A percentile compares a stretch with the other conserved stretches of the same genome.
Evolutionary conservation across 1,140 invertebrate genomes (phyloP).

Genomic region (Bemisia tabaci): DNA sequence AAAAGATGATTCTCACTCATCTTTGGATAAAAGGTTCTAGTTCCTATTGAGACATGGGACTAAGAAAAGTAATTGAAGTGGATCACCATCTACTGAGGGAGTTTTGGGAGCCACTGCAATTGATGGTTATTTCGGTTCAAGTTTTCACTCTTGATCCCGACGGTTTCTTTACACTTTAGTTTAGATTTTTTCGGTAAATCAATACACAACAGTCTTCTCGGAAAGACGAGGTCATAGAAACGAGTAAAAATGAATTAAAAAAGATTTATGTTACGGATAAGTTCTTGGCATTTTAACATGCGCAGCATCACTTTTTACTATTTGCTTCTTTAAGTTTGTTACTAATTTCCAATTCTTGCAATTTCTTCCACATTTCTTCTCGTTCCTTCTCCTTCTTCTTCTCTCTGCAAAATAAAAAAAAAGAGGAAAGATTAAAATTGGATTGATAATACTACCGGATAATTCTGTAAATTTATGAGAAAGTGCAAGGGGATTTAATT

Average conservation of each 20-base stretch:
- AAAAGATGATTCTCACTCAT: no score
- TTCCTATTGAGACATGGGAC: no score
- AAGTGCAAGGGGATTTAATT: neutral
- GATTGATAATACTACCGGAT: neutral
- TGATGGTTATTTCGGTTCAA: no score
- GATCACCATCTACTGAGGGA: no score
- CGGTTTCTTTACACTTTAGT: no score
- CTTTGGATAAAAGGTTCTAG: no score
- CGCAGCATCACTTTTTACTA: neutral
- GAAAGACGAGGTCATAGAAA: neutral
- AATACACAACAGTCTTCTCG: neutral
- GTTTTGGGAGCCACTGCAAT: no score
- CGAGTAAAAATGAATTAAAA: neutral
- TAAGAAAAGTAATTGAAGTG: no score
- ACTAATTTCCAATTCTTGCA: constrained; percentile 65
- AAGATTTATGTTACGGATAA: neutral
- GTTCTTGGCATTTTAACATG: neutral
- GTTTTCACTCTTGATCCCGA: no score
- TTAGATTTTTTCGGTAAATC: no score
- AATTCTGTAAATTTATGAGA: neutral
- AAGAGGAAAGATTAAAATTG: constrained; percentile 2
- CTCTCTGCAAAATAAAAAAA: constrained; percentile 48
- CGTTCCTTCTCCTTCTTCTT: constrained; percentile 88
- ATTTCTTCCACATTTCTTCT: constrained; percentile 86
- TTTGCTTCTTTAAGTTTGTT: neutral